These are phyloP conservation scores for Etia nguti DNA, from an alignment of 2,113 vertebrate genomes.

Conservation along the genomic window DNA sequence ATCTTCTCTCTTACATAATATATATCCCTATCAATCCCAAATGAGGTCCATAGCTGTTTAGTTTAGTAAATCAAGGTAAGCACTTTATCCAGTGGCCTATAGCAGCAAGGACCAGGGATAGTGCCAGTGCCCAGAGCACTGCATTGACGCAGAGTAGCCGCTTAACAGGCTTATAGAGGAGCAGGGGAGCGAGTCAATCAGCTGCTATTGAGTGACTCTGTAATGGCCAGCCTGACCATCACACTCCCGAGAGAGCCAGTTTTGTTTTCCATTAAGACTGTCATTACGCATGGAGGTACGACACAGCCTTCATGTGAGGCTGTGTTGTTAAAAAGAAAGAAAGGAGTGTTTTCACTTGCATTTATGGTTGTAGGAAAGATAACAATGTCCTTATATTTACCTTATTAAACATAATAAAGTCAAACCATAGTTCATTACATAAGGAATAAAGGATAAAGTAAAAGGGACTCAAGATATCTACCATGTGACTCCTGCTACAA, in stretches of 20 bases:
- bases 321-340: neutral
- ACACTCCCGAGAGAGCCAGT: conserved; percentile 51
- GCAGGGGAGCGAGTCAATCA: conserved; percentile 47
- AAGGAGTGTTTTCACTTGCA: neutral
- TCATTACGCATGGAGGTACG: conserved; percentile 40
- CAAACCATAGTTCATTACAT: neutral
- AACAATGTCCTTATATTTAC: neutral
- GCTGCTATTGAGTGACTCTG: conserved; percentile 61
- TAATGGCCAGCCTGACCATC: conserved; percentile 62
- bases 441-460: neutral
- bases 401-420: neutral
- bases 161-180: conserved; percentile 54
- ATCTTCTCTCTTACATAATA: neutral
- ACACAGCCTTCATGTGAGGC: neutral
- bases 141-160: conserved; percentile 41
- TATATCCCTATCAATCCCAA: conserved; percentile 9
- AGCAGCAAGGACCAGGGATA: conserved; percentile 8
- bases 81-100: conserved; percentile 37
- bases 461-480: neutral
- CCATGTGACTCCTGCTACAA: neutral
- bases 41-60: conserved; percentile 15
- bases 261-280: conserved; percentile 70
- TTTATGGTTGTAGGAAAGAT: neutral
- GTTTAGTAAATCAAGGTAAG: conserved; percentile 35
- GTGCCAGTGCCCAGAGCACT: conserved; percentile 4